Evolutionary conservation across 2,797 vertebrate genomes (phyloP), one percentile per base, ranked within the genome.

Genomic region (Sus cebifrons): DNA sequence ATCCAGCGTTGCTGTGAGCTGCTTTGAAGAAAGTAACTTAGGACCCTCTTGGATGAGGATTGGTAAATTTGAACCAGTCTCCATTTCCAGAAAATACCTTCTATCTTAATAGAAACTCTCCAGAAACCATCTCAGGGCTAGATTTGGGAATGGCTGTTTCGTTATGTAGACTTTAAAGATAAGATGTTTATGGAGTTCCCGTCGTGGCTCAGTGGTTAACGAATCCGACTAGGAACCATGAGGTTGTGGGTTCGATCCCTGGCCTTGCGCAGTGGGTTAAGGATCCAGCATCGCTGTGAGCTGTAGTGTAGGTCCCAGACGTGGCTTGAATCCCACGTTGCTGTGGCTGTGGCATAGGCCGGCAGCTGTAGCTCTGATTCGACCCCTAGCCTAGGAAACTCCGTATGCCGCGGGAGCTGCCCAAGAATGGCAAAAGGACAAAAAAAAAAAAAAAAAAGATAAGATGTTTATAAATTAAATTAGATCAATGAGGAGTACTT

Each of bases 1-100:
- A 36, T 36, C 36, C 36, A 36, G 36, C 4, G 36, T 36, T 36
- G 36, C 36, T 36, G 36, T 36, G 36, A 36, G 20, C 62, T 89
- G 18, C 62, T 84, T 93, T 91, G 81, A 92, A 97, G 87, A 96
- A 96, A 95, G 18, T 95, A 86, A 95, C 54, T 92, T 90, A 75
- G 7, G 89, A 60, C 44, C 96, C 67, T 87, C 52, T 96, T 94
- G 52, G 44, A 83, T 91, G n/a, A 91, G 4, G 62, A 60, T 95
- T 87, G 77, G 3, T 73, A 89, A 87, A 95, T 87, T 67, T 86
- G 32, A 71, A 81, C 95, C 16, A 3, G 36, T 95, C 93, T 97
- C 91, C 92, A 92, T 97, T 98, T 98, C 97, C 98, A 97, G 97
- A 96, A 97, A 44, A 54, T 96, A 83, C 81, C 17, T 86, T 78